Evolutionary conservation across 2,113 vertebrate species (phyloP).

Genomic region (Azemiops feae): DNA sequence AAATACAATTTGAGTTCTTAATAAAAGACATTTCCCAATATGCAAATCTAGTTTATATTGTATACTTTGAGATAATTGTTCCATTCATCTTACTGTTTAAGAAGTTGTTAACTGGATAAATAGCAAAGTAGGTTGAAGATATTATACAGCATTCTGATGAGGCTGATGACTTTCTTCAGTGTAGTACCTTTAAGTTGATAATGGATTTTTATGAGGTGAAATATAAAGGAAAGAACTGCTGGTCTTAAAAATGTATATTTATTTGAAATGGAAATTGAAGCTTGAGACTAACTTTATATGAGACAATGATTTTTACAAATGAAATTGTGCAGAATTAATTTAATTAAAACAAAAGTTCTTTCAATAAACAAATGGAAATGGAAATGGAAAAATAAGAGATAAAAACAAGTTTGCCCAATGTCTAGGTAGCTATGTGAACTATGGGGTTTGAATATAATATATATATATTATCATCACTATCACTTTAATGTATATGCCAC

Average conservation of each 20-base stretch:
- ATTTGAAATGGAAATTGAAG: slow-evolving; percentile 55
- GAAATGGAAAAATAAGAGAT: slow-evolving; percentile 17
- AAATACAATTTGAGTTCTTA: not conserved
- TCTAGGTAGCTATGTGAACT: slow-evolving; percentile 17
- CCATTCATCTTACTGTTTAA: slow-evolving; percentile 28
- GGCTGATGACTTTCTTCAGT: slow-evolving; percentile 35
- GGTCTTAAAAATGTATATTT: slow-evolving; percentile 44
- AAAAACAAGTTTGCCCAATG: slow-evolving; percentile 11
- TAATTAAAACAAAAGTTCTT: slow-evolving; percentile 39
- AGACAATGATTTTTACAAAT: slow-evolving; percentile 36
- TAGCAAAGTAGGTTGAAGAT: slow-evolving; percentile 39
- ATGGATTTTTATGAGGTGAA: slow-evolving; percentile 30
- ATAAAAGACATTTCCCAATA: not conserved
- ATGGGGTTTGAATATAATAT: not conserved
- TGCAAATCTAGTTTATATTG: not conserved
- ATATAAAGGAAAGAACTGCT: slow-evolving; percentile 40
- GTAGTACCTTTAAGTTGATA: slow-evolving; percentile 5
- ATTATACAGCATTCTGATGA: slow-evolving; percentile 28
- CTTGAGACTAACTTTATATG: slow-evolving; percentile 46
- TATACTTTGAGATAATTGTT: slow-evolving; percentile 40
- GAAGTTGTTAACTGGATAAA: slow-evolving; percentile 44
- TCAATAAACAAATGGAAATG: slow-evolving; percentile 29
- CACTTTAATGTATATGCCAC: not conserved
- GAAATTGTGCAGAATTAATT: slow-evolving; percentile 52
- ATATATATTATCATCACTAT: not conserved